These are phyloP conservation scores for Nyctibius grandis DNA, from an alignment of 2,797 vertebrate species.

Conservation along the genomic window DNA sequence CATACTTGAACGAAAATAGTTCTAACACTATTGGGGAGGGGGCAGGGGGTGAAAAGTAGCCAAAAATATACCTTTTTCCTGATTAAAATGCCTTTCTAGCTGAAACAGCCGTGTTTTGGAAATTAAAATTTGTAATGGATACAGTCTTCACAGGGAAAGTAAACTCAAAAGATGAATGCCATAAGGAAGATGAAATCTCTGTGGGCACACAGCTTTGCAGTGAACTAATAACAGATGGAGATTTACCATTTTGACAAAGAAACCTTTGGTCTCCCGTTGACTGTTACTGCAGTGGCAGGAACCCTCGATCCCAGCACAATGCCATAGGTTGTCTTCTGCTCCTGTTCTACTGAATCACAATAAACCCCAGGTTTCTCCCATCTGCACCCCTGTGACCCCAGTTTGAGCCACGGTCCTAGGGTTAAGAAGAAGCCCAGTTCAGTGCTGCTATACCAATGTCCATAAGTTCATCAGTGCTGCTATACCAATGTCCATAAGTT, in stretches of 20 bases:
- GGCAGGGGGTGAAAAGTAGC: not conserved
- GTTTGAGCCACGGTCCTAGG: not conserved
- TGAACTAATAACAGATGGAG: not conserved
- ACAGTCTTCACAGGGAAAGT: not conserved
- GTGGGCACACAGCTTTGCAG: not conserved
- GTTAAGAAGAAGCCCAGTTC: not conserved
- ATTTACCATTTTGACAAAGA: not conserved
- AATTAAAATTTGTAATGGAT: not conserved
- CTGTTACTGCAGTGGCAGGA: not conserved
- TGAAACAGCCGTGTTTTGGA: not conserved
- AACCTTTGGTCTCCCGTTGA: not conserved
- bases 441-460: not conserved
- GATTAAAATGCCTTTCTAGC: not conserved
- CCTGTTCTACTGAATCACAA: not conserved
- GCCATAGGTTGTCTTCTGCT: not conserved
- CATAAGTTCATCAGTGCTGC: not conserved
- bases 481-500: not conserved
- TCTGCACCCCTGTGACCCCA: not conserved
- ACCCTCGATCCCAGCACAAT: not conserved
- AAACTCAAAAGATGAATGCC: not conserved
- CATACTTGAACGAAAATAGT: not conserved
- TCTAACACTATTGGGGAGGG: not conserved
- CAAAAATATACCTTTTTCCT: not conserved
- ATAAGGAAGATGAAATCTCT: not conserved
- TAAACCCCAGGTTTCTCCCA: fast-evolving